Conservation (phyloP, 1,140 invertebrate species). For the Drosophila suzukii region DNA sequence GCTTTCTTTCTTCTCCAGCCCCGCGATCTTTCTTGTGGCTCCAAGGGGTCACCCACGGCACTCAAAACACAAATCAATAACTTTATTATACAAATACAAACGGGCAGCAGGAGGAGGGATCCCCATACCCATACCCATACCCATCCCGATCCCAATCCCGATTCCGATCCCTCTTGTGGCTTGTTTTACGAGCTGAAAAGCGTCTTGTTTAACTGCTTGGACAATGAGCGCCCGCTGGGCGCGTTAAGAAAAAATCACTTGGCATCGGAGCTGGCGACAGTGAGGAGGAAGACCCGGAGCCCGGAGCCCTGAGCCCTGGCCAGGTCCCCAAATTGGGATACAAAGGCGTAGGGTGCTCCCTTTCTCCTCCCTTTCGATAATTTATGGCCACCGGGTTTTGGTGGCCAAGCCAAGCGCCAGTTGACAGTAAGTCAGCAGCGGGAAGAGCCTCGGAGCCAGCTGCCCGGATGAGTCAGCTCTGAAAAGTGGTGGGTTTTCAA, state of each 20-base stretch:
- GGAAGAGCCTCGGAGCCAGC: slow-evolving; percentile 40
- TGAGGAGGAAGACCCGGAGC: slow-evolving; percentile 32
- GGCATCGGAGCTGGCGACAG: slow-evolving; percentile 51
- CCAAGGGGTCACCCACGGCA: slow-evolving; percentile 65
- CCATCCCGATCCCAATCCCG: neutral
- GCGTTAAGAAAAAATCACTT: slow-evolving; percentile 78
- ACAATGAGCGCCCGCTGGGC: slow-evolving; percentile 76
- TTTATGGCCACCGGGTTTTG: slow-evolving; percentile 61
- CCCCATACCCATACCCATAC: no score
- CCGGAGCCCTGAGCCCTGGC: slow-evolving; percentile 7
- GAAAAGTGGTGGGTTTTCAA: slow-evolving; percentile 51
- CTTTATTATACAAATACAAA: slow-evolving; percentile 70
- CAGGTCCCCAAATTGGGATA: slow-evolving; percentile 13
- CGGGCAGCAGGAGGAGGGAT: slow-evolving; percentile 5
- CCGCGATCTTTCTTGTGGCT: neutral
- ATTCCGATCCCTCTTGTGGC: slow-evolving; percentile 33
- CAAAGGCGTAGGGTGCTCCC: slow-evolving; percentile 12
- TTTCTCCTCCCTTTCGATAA: slow-evolving; percentile 36
- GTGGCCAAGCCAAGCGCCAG: slow-evolving; percentile 69
- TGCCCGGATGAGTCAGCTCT: slow-evolving; percentile 54
- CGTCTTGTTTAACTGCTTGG: slow-evolving; percentile 78
- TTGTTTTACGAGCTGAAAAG: slow-evolving; percentile 81
- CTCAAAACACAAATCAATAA: slow-evolving; percentile 81
- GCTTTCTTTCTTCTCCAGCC: slow-evolving; percentile 40
- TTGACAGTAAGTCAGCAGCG: slow-evolving; percentile 60